Percentiles rank a stretch among this genome's conserved stretches.
These are phyloP conservation scores for Apotomis capreana DNA, from an alignment of 2,888 invertebrate genomes.

Conservation along the genomic window DNA sequence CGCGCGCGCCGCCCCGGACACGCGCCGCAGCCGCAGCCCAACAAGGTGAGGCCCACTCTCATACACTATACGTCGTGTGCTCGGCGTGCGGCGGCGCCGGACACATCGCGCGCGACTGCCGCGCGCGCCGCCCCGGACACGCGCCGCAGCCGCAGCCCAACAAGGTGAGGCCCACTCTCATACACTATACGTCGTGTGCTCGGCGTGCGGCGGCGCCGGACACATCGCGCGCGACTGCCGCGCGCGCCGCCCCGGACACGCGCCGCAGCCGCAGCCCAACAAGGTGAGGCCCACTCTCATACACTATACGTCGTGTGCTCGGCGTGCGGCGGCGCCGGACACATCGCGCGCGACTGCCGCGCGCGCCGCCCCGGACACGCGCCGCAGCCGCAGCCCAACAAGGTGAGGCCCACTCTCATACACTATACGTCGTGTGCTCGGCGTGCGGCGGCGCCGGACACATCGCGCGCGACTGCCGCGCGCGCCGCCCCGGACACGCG, in stretches of 20 bases:
- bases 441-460: slow-evolving; percentile 7
- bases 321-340: slow-evolving; percentile 5
- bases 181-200: slow-evolving; percentile 61
- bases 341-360: slow-evolving; percentile 10
- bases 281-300: no score
- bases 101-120: slow-evolving; percentile 10
- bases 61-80: not conserved
- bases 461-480: slow-evolving; percentile 10
- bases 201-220: slow-evolving; percentile 82
- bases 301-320: not conserved
- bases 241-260: slow-evolving; percentile 48
- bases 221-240: not conserved
- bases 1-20: slow-evolving; percentile 3
- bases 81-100: slow-evolving; percentile 4
- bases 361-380: slow-evolving; percentile 51
- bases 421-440: not conserved
- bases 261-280: slow-evolving; percentile 73
- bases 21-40: not conserved
- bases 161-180: slow-evolving; percentile 68
- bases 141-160: not conserved
- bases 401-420: no score
- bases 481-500: slow-evolving; percentile 5
- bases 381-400: slow-evolving; percentile 9
- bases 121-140: slow-evolving; percentile 1
- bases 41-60: not conserved